A percentile compares a stretch with the other conserved stretches of the same genome.
phyloP scores from a whole-genome alignment of 2,113 vertebrate species.

The Mobula birostris region DNA sequence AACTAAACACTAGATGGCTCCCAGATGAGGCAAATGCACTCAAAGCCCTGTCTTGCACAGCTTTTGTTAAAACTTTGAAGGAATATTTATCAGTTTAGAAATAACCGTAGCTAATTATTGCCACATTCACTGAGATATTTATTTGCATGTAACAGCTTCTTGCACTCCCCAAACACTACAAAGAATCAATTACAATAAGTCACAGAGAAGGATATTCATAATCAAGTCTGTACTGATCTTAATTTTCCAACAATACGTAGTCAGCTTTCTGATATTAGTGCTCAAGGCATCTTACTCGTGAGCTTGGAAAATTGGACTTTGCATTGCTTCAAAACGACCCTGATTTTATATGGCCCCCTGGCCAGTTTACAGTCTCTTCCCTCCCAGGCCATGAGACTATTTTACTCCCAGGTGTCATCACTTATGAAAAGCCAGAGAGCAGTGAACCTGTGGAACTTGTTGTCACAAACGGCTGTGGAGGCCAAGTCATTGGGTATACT shows the following conservation, averaged over 20 bases:
- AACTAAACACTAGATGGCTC: not conserved
- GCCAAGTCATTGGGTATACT: too few species aligned
- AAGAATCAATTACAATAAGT: not conserved
- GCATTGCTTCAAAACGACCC: not conserved
- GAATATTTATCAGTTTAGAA: not conserved
- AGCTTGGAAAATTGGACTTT: not conserved
- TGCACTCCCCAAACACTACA: not conserved
- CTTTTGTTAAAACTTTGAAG: conserved; percentile 9
- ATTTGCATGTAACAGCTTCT: not conserved
- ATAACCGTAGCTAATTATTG: not conserved
- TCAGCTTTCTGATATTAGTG: not conserved
- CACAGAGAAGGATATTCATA: not conserved
- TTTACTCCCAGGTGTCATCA: too few species aligned
- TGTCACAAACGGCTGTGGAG: too few species aligned
- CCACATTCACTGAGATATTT: not conserved
- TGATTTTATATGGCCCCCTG: not conserved
- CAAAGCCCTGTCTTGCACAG: not conserved
- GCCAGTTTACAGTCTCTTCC: too few species aligned
- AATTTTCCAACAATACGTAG: not conserved
- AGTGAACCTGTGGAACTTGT: too few species aligned
- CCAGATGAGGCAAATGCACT: not conserved
- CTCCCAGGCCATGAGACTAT: too few species aligned
- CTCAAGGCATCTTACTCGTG: not conserved
- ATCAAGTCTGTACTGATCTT: not conserved
- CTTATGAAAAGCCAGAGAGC: too few species aligned